Base-by-base conservation (phyloP, 1,140 invertebrate species). In the Onthophagus taurus region DNA sequence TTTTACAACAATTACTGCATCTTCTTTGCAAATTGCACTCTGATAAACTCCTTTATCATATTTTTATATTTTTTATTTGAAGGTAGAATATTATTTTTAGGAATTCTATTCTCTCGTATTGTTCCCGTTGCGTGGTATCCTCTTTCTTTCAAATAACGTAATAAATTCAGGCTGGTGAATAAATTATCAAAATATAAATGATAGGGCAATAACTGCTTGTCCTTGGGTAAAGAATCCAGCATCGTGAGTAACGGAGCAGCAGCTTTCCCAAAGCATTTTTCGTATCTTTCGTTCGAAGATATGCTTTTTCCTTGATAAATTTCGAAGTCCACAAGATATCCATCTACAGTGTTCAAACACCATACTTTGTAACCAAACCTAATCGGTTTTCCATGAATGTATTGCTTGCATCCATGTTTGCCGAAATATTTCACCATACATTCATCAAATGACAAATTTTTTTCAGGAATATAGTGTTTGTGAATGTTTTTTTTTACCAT, bases 221-320 rank as follows among this genome's bases (percentile, higher is more conserved):
- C 37, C 24, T 29, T 29, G 7, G 24, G 12, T n/a, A 59, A 44
- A 17, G 50, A 45, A 29, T 46, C 37, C 7, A 60, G 26, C 55
- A 59, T 54, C 8, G 31, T 14, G 29, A 53, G 17, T 12, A 59
- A 21, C 23, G 49, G 49, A 19, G 52, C 50, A 31, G 49, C 24
- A 23, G 20, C 14, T 57, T 57, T 58, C 19, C 52, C 55, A 54
- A 52, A 58, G 31, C 29, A 26, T 13, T 31, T 31, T 33, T 55
- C 44, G 48, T 54, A 36, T 14, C 34, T 29, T 37, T 14, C 30
- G 9, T 31, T 31, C 4, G 7, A 8, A 4, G 9, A 8, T 16
- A 16, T 31, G 12, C 23, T 45, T 41, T 14, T 45, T 9, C 23
- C 19, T 18, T 31, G 44, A 16, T 45, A 47, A 7, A 19, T 6